phyloP scores from a whole-genome alignment of 2,113 vertebrate species.

The Xiphophorus maculatus region DNA sequence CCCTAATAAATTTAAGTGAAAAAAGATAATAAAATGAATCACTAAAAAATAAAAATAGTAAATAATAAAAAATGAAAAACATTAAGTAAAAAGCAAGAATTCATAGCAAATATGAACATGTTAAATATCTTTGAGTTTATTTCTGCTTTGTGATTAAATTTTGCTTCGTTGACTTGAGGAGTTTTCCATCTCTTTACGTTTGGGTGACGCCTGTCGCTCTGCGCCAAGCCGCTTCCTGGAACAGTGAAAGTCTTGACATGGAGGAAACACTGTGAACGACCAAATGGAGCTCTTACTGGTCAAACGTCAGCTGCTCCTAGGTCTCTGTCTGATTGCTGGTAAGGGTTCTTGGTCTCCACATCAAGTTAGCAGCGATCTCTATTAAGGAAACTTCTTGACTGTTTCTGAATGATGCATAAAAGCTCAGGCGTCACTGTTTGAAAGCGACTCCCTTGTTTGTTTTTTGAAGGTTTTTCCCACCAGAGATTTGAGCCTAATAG shows the following conservation, averaged over 20 bases:
- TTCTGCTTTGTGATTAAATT: not conserved
- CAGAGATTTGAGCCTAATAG: slow-evolving; percentile 18
- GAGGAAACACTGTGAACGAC: slow-evolving; percentile 51
- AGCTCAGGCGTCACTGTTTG: not conserved
- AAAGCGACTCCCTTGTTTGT: slow-evolving; percentile 31
- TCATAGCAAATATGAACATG: too few relatives aligned
- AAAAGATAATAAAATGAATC: too few relatives aligned
- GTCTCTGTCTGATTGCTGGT: slow-evolving; percentile 40
- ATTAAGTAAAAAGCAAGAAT: too few relatives aligned
- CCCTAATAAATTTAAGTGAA: too few relatives aligned
- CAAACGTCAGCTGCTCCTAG: slow-evolving; percentile 14
- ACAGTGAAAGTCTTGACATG: slow-evolving; percentile 21
- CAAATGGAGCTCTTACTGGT: slow-evolving; percentile 60
- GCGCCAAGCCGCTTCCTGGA: slow-evolving; percentile 53
- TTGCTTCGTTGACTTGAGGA: not conserved
- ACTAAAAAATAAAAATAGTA: too few relatives aligned
- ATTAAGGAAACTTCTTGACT: not conserved
- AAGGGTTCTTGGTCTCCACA: slow-evolving; percentile 23
- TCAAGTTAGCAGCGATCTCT: slow-evolving; percentile 19
- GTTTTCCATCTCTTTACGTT: slow-evolving; percentile 2
- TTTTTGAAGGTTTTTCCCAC: slow-evolving; percentile 28
- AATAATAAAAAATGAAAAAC: too few relatives aligned
- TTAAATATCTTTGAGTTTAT: not conserved
- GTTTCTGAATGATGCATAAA: not conserved
- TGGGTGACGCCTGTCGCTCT: slow-evolving; percentile 11